Evolutionary conservation across 2,888 invertebrate species (phyloP), one percentile per base, ranked within the genome.

Genomic region (Meliscaeva auricollis): DNA sequence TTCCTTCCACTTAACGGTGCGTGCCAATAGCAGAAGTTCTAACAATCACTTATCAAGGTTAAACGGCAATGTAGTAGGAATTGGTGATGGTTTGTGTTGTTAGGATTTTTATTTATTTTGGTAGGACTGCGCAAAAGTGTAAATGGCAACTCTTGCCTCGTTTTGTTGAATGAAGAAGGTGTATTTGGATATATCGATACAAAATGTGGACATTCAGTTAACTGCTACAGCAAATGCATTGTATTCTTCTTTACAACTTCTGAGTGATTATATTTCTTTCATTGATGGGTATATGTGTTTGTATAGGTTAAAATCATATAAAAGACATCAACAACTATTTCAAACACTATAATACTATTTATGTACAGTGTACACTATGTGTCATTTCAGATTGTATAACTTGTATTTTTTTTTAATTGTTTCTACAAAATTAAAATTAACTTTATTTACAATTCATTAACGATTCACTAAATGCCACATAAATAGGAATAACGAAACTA

Each of bases 401-500:
- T 76, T 76, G 56, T 76, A 78, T 38, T 54, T 52, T 48, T 58
- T 60, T 4, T 48, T 78, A 38, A 46, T 56, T 22, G 6, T n/a
- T 62, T 62, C 46, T 58, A 79, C 73, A 70, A 74, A 79, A 72
- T 84, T 70, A 64, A 13, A 46, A 46, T 38, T 26, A 17, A 75
- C 44, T 35, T 46, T 78, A 84, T 66, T 81, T 79, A 70, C 79
- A 79, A 58, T 44, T 52, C 52, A 74, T 79, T 60, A 35, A 70
- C 62, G 8, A 30, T 17, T 17, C 50, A 64, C 78, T 83, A 79
- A 30, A 78, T 64, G 64, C 35, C 52, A 75, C 46, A 75, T 44
- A 50, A 58, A 83, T 41, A 46, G 2, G 13, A 50, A 22, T 26
- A 60, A n/a, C 15, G 13, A 46, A 3, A 13, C n/a, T n/a, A 26